A percentile compares a stretch with the other conserved stretches of the same genome.
These are phyloP conservation scores for Epinephelus cyanopodus DNA, from an alignment of 2,113 vertebrate species.

Conservation along the genomic window DNA sequence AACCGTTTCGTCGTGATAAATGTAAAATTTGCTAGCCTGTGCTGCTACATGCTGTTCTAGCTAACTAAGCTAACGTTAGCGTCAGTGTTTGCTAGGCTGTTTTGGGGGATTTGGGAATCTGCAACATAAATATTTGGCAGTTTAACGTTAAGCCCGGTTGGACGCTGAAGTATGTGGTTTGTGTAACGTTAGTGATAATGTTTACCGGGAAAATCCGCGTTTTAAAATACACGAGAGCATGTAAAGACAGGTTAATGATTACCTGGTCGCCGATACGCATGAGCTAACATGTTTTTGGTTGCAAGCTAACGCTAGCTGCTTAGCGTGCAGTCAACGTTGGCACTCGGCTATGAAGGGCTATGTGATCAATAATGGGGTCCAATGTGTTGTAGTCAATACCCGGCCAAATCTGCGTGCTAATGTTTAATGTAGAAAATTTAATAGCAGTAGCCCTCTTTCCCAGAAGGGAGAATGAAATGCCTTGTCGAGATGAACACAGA, in stretches of 20 bases:
- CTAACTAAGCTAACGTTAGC: slow-evolving; percentile 6
- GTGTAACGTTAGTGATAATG: background rate
- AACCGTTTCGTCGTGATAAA: background rate
- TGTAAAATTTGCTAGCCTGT: slow-evolving; percentile 25
- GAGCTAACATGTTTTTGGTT: background rate
- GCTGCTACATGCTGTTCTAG: background rate
- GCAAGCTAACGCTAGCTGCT: slow-evolving; percentile 18
- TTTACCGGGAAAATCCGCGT: fast-evolving
- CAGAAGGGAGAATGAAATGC: too few relatives aligned
- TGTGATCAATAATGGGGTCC: background rate
- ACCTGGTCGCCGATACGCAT: background rate
- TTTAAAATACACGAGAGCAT: fast-evolving
- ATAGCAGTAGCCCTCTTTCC: background rate
- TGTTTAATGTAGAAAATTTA: background rate
- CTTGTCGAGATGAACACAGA: background rate
- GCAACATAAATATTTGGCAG: background rate
- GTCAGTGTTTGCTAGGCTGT: background rate
- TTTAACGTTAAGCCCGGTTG: background rate
- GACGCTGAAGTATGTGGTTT: fast-evolving
- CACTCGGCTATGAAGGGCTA: background rate
- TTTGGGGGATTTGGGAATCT: background rate
- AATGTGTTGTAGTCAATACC: background rate
- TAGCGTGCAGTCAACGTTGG: background rate
- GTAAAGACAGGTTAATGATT: fast-evolving
- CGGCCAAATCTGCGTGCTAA: too few relatives aligned